A percentile compares a stretch with the other conserved stretches of the same genome.
These are phyloP conservation scores for Ceyx margarethae DNA, from an alignment of 2,113 vertebrate genomes.

Conservation along the genomic window DNA sequence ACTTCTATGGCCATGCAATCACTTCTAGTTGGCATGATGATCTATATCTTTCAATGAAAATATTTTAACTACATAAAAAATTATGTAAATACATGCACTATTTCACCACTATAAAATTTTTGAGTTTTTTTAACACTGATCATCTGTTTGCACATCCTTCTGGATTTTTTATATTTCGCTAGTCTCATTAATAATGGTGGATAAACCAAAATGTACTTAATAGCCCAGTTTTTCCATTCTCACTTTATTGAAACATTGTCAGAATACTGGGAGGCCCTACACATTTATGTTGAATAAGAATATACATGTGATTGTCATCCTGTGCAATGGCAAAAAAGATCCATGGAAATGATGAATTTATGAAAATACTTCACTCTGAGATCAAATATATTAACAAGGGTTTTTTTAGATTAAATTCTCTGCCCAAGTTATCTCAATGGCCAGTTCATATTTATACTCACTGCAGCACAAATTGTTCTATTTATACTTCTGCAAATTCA, in stretches of 20 bases:
- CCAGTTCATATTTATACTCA: constrained; percentile 48
- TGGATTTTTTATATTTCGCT: background rate
- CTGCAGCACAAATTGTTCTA: constrained; percentile 52
- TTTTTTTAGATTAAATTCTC: constrained; percentile 53
- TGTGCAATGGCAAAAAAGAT: background rate
- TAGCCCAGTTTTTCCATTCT: background rate
- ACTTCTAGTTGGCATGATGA: background rate
- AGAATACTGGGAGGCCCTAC: background rate
- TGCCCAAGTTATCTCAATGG: constrained; percentile 57
- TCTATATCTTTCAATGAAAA: background rate
- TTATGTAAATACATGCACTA: background rate
- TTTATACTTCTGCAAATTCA: constrained; percentile 65
- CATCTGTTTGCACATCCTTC: background rate
- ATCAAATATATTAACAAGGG: constrained; percentile 26
- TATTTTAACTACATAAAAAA: background rate
- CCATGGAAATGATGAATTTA: background rate
- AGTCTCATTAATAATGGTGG: background rate
- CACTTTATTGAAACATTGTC: background rate
- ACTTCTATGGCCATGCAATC: background rate
- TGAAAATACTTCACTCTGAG: constrained; percentile 34
- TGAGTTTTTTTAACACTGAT: background rate
- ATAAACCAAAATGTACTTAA: background rate
- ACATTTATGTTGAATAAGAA: background rate
- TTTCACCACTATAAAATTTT: background rate
- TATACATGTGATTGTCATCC: background rate